Base-by-base conservation (phyloP, 2,113 vertebrate species). In the Plotosus lineatus region DNA sequence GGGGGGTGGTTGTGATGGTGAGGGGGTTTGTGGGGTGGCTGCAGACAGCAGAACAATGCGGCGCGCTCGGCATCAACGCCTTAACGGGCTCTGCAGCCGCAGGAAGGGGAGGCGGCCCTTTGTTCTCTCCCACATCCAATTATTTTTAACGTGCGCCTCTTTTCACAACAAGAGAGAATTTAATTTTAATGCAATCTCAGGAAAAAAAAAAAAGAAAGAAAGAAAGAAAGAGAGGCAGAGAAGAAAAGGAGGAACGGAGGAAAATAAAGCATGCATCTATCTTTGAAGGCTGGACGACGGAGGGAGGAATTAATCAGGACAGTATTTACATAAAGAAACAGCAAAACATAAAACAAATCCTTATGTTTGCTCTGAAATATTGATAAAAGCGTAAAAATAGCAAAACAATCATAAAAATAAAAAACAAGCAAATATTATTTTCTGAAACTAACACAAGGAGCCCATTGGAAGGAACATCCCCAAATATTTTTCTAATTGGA, bases 21-120 rank as follows among this genome's bases (percentile, higher is more conserved):
- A 3, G 4, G 50, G 92, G 94, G 93, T 93, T 4, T 12, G 36
- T 14, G 66, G 94, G 94, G 94, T 92, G 93, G 94, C 94, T 94
- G 93, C 94, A 97, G 95, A 96, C 94, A 94, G 94, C 93, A 94
- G 94, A 95, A 95, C 94, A 96, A 95, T 95, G 94, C 92, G 91
- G 92, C 92, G 90, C 88, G 89, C 89, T 90, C 88, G 87, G 92
- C 92, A 92, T 93, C 94, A 94, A 92, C 92, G 92, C 91, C 89
- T 90, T 88, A 89, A 90, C 92, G 87, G 90, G 92, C 91, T 90
- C 90, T 89, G 90, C 88, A 89, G 89, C 87, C 89, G 89, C 63
- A 88, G 87, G 90, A 90, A 92, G 88, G 90, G 90, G 89, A 93
- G 90, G 86, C 91, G 90, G 88, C 88, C 94, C 94, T 96, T 97